phyloP scores from a whole-genome alignment of 2,797 vertebrate species.

The Balearica regulorum region DNA sequence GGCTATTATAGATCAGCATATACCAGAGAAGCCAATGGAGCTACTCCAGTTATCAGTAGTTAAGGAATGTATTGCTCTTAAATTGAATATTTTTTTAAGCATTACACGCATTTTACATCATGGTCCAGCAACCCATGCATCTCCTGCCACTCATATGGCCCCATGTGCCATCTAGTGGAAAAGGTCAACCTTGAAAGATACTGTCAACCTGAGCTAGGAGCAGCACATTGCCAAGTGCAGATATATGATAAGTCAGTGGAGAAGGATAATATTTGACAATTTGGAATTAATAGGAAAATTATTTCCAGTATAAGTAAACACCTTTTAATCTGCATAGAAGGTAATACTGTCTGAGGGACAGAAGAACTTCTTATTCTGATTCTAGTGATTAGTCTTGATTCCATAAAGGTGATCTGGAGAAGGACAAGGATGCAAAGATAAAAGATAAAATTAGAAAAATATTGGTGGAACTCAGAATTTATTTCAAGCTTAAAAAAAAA shows the following conservation, averaged over 20 bases:
- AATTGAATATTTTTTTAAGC: neutral
- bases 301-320: neutral
- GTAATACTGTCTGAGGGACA: neutral
- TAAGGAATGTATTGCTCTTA: neutral
- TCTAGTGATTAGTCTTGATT: neutral
- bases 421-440: neutral
- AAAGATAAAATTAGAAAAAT: neutral
- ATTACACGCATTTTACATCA: neutral
- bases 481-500: neutral
- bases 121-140: neutral
- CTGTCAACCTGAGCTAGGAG: neutral
- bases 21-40: neutral
- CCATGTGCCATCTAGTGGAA: conserved; percentile 65
- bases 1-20: neutral
- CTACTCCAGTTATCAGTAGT: neutral
- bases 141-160: neutral
- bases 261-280: neutral
- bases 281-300: neutral
- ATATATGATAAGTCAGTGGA: neutral
- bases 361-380: neutral
- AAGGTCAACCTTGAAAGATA: conserved; percentile 40
- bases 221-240: neutral
- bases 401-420: neutral
- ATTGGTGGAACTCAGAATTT: neutral
- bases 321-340: neutral